These are phyloP conservation scores for Molothrus aeneus DNA, from an alignment of 2,797 vertebrate genomes.

Conservation along the genomic window DNA sequence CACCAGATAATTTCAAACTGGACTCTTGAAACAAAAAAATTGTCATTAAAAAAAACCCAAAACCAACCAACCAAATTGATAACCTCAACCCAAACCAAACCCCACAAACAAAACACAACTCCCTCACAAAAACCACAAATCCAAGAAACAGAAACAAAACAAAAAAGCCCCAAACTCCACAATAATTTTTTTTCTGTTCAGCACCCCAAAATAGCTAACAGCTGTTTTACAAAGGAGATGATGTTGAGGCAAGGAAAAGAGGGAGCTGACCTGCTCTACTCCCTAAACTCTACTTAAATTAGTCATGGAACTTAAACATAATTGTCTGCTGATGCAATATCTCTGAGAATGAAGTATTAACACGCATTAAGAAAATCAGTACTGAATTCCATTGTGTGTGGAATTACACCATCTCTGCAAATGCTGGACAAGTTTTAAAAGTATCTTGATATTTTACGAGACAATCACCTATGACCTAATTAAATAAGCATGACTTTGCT, in stretches of 20 bases:
- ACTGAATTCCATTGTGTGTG: not conserved
- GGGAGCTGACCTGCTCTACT: not conserved
- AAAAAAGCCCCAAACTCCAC: not conserved
- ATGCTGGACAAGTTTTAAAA: not conserved
- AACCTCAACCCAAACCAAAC: not conserved
- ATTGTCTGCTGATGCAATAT: not conserved
- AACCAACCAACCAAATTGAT: not conserved
- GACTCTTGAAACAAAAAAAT: not conserved
- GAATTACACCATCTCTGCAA: not conserved
- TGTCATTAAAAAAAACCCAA: not conserved
- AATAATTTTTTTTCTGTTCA: not conserved
- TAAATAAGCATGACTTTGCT: not conserved
- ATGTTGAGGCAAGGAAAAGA: not conserved
- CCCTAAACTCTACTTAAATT: not conserved
- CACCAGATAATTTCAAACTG: not conserved
- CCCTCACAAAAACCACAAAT: not conserved
- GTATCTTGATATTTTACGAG: not conserved
- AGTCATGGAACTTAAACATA: not conserved
- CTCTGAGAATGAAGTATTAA: not conserved
- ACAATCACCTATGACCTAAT: not conserved
- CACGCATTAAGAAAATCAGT: not conserved
- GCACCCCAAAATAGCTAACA: not conserved
- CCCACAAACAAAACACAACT: not conserved
- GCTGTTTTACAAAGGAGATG: not conserved
- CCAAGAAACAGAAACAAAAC: not conserved